Base-by-base conservation (phyloP, 2,888 invertebrate genomes). In the Vanessa cardui region DNA sequence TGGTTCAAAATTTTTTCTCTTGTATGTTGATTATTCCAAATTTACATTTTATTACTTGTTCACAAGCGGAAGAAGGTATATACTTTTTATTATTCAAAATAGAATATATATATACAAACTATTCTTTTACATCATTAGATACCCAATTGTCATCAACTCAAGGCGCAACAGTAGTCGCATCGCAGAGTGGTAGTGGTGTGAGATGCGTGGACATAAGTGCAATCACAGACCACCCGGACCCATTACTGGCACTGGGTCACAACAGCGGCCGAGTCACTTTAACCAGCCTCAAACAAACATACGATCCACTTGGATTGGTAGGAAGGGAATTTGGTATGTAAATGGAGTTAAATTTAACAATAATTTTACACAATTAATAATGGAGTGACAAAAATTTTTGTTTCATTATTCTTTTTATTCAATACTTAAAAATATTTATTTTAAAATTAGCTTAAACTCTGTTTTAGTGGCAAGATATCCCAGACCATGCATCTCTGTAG, bases 231-330 rank as follows among this genome's bases (percentile, higher is more conserved):
- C 95, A 96, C 64, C 94, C 94, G 0, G 97, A 97, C 78, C 95
- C 97, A 50, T 90, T 98, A 56, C 88, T 99, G 49, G 98, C 98
- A 0, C 94, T 98, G 8, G 99, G 98, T 1, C 95, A 98, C 80
- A 95, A 96, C 0, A 98, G 96, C 91, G 98, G 99, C n/a, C 95
- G 96, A 89, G 96, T 99, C 49, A 94, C 96, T 0, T 93, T 99
- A 7, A 96, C 96, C 39, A 96, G 96, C 12, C 96, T 97, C 78
- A 96, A 96, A 52, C 95, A 96, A 60, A 94, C 94, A 0, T 93
- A 94, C 83, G 97, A 97, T 80, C 93, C 95, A 1, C 85, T 94
- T 54, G 95, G 95, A 18, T 87, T 96, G 15, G 94, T 95, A 47
- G 96, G 96, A 65, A 95, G 95, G 83, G 97, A 97, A 86, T 95